A percentile compares a stretch with the other conserved stretches of the same genome.
Evolutionary conservation across 2,888 invertebrate species (phyloP).

Genomic region (Fragum fragum): DNA sequence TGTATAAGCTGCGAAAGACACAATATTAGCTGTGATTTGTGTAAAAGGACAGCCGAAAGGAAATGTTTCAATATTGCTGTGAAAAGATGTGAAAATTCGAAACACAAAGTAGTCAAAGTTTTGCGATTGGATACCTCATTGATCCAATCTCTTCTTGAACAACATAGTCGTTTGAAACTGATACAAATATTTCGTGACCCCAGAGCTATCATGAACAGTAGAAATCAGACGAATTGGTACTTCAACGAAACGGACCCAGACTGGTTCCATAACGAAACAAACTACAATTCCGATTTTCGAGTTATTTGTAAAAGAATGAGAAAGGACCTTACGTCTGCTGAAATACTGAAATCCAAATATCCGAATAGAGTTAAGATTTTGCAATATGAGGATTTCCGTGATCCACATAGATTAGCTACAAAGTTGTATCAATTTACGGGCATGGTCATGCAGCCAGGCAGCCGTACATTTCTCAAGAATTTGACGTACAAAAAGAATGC

Average conservation of each 20-base stretch:
- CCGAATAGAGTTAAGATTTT: slow-evolving; percentile 31
- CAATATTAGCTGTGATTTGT: not conserved
- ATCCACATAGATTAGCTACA: slow-evolving; percentile 19
- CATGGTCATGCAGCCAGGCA: not conserved
- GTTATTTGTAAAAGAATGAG: slow-evolving; percentile 15
- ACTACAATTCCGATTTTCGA: not conserved
- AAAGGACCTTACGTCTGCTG: slow-evolving; percentile 18
- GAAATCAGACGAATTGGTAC: not conserved
- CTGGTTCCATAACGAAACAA: not conserved
- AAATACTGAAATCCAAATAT: slow-evolving; percentile 6
- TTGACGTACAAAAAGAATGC: not conserved
- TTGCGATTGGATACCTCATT: not conserved
- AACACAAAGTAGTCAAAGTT: not conserved
- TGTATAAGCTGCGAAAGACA: not conserved
- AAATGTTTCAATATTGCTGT: not conserved
- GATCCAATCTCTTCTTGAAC: not conserved
- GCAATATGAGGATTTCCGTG: slow-evolving; percentile 41
- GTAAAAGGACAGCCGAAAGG: not conserved
- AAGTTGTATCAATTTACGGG: slow-evolving; percentile 27
- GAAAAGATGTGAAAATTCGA: not conserved
- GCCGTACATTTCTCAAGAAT: not conserved
- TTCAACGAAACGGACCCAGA: not conserved
- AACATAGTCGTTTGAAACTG: not conserved
- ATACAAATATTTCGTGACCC: slow-evolving; percentile 13
- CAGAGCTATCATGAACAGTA: slow-evolving; percentile 5